Conservation (phyloP, 2,113 vertebrate species). For the Sinocyclocheilus anshuiensis region DNA sequence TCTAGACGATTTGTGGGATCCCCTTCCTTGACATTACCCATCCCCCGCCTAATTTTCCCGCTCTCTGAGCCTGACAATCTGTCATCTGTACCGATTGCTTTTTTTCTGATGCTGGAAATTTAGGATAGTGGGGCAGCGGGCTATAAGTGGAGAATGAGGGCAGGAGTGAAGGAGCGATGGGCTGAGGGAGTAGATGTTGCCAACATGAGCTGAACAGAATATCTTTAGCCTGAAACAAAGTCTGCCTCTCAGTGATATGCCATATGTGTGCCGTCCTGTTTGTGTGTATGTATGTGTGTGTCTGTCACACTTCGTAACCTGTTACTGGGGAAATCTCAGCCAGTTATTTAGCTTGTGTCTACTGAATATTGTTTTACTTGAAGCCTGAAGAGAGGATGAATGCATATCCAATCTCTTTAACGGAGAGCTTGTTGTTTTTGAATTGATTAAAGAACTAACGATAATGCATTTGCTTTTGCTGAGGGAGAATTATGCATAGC, state of each 20-base stretch:
- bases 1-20: not conserved
- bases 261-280: constrained; percentile 26
- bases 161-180: constrained; percentile 21
- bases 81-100: not conserved
- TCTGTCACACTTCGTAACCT: constrained; percentile 39
- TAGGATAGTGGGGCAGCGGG: constrained; percentile 70
- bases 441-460: constrained; percentile 22
- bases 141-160: constrained; percentile 42
- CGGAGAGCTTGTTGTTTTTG: not conserved
- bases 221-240: constrained; percentile 60
- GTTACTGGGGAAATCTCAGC: constrained; percentile 69
- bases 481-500: constrained; percentile 22
- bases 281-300: not conserved
- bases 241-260: constrained; percentile 54
- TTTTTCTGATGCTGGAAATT: constrained; percentile 59
- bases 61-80: constrained; percentile 20
- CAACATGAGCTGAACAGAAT: constrained; percentile 43
- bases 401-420: constrained; percentile 8
- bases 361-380: constrained; percentile 4
- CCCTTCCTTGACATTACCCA: constrained; percentile 1
- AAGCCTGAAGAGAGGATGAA: not conserved
- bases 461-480: constrained; percentile 31
- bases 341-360: constrained; percentile 13
- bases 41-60: not conserved
- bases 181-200: constrained; percentile 46